Evolutionary conservation across 1,140 invertebrate genomes (phyloP).

Genomic region (Penaeus chinensis): DNA sequence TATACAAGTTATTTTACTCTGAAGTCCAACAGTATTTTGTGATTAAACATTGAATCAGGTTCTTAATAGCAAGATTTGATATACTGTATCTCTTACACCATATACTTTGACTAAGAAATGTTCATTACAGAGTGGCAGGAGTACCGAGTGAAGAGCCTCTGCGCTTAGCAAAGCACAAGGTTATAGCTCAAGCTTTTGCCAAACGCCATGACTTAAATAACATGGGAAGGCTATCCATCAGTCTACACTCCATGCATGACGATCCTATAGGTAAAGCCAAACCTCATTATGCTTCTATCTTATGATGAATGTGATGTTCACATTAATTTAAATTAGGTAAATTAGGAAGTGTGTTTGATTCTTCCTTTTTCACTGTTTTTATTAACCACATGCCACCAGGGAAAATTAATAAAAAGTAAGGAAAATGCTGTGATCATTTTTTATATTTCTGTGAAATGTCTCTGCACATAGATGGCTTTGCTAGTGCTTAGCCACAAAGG

Average conservation of each 20-base stretch:
- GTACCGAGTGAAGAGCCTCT: conserved; percentile 67
- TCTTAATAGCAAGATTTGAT: no score
- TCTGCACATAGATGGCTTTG: no score
- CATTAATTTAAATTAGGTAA: no score
- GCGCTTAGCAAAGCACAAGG: conserved; percentile 85
- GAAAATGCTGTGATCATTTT: no score
- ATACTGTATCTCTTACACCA: background rate
- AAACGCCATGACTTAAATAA: conserved; percentile 87
- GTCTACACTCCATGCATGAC: conserved; percentile 84
- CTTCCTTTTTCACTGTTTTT: no score
- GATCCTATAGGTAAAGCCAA: conserved; percentile 83
- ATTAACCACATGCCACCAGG: no score
- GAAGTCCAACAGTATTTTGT: background rate
- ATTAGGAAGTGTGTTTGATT: no score
- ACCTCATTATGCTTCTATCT: conserved; percentile 33
- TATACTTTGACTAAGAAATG: conserved; percentile 70
- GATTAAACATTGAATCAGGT: no score
- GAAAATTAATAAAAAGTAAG: no score
- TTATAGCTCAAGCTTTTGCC: conserved; percentile 90
- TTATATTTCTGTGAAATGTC: no score
- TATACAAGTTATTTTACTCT: background rate
- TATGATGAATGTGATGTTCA: background rate
- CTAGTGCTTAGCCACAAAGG: no score
- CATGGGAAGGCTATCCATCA: conserved; percentile 85
- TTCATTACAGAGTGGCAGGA: conserved; percentile 70